These are phyloP conservation scores for Dendrolimus punctatus DNA, from an alignment of 1,140 invertebrate genomes.

Conservation along the genomic window DNA sequence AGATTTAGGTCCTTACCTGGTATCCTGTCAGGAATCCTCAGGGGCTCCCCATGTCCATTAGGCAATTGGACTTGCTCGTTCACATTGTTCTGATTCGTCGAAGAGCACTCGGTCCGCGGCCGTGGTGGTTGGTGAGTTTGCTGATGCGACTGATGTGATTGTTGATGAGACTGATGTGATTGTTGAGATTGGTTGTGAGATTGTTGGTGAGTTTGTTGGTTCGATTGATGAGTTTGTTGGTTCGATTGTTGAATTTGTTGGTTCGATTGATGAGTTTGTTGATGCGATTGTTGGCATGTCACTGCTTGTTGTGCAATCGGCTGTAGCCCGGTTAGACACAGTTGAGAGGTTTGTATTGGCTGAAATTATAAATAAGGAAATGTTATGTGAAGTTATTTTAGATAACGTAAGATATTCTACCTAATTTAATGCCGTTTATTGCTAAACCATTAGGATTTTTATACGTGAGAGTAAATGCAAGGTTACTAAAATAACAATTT, in stretches of 20 bases:
- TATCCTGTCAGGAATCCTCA: slow-evolving; percentile 36
- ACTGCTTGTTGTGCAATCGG: slow-evolving; percentile 11
- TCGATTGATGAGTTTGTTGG: too few species aligned
- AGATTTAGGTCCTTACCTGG: slow-evolving; percentile 12
- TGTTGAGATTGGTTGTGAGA: too few species aligned
- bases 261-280: too few species aligned
- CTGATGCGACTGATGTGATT: too few species aligned
- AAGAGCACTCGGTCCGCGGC: slow-evolving; percentile 29
- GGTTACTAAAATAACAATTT: too few species aligned
- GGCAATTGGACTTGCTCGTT: slow-evolving; percentile 52
- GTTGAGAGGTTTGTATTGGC: slow-evolving; percentile 30
- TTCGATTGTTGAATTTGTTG: neutral
- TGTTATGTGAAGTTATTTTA: neutral
- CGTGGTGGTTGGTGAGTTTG: slow-evolving; percentile 22
- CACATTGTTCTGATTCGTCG: slow-evolving; percentile 45
- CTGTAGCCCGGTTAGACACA: slow-evolving; percentile 24
- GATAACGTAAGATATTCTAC: too few species aligned
- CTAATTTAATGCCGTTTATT: too few species aligned
- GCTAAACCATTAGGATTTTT: too few species aligned
- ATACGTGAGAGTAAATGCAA: too few species aligned
- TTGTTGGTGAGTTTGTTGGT: too few species aligned
- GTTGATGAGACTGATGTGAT: too few species aligned
- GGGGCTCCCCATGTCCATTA: slow-evolving; percentile 32
- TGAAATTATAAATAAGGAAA: slow-evolving; percentile 26
- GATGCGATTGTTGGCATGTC: neutral